Evolutionary conservation across 2,113 vertebrate genomes (phyloP).

Genomic region (Crotalus horridus): DNA sequence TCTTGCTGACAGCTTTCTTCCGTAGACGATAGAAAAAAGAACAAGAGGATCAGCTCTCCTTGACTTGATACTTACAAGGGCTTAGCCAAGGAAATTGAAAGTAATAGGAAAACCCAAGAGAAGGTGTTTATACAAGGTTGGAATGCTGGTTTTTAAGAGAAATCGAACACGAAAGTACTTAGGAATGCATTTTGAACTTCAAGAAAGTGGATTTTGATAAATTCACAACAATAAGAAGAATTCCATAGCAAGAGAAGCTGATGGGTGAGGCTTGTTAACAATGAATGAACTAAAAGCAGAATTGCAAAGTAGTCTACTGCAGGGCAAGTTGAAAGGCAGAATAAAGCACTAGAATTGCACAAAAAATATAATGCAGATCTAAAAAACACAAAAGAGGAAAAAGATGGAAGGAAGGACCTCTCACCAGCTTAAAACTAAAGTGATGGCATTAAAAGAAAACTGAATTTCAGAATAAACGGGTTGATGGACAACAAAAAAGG

Average conservation of each 20-base stretch:
- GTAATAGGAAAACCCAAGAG: not conserved
- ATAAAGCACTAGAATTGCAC: not conserved
- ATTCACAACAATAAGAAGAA: not conserved
- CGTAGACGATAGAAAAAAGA: not conserved
- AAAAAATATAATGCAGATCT: not conserved
- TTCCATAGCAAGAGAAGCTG: not conserved
- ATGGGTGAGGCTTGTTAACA: not conserved
- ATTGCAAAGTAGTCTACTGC: not conserved
- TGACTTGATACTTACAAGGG: not conserved
- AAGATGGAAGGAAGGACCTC: not conserved
- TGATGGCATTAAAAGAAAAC: not conserved
- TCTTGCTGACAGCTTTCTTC: not conserved
- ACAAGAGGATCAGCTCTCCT: not conserved
- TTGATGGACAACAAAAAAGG: not conserved
- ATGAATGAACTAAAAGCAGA: not conserved
- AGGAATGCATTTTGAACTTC: not conserved
- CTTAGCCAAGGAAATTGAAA: not conserved
- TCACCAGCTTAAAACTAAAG: not conserved
- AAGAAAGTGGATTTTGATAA: not conserved
- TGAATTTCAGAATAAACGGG: not conserved
- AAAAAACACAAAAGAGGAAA: not conserved
- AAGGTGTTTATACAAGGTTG: not conserved
- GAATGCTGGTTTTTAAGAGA: not conserved
- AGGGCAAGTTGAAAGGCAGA: not conserved
- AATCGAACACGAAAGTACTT: not conserved